Percentiles rank a stretch among this genome's conserved stretches.
phyloP scores from a whole-genome alignment of 2,113 vertebrate genomes.

The Trematomus loennbergii region DNA sequence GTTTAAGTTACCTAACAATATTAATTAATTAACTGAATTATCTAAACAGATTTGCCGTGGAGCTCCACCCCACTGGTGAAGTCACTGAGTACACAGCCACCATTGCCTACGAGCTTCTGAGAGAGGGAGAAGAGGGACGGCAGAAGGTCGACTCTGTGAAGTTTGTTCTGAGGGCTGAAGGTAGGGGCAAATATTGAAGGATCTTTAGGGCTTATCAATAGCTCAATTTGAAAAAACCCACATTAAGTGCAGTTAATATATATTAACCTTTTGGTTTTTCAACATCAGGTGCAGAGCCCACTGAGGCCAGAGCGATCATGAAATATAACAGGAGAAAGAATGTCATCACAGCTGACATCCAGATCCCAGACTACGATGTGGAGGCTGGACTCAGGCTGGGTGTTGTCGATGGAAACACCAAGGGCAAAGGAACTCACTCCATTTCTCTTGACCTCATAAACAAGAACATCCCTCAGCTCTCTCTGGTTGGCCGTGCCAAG shows the following conservation, averaged over 20 bases:
- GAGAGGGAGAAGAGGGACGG: slow-evolving; percentile 71
- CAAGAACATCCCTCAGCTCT: slow-evolving; percentile 87
- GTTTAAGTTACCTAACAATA: background rate
- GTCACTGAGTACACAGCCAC: slow-evolving; percentile 90
- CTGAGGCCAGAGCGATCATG: slow-evolving; percentile 83
- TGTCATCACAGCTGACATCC: slow-evolving; percentile 85
- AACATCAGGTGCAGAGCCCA: slow-evolving; percentile 81
- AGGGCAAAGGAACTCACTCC: slow-evolving; percentile 81
- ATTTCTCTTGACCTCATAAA: slow-evolving; percentile 89
- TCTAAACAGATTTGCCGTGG: slow-evolving; percentile 85
- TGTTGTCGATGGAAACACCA: slow-evolving; percentile 79
- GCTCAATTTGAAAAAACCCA: background rate
- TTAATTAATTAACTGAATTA: slow-evolving; percentile 4
- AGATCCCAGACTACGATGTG: slow-evolving; percentile 87
- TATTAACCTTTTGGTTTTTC: background rate
- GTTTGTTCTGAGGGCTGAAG: slow-evolving; percentile 87
- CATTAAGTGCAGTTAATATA: background rate
- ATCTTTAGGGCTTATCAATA: background rate
- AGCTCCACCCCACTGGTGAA: slow-evolving; percentile 87
- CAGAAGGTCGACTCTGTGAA: slow-evolving; percentile 86
- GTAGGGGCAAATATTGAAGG: slow-evolving; percentile 74
- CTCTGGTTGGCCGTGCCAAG: slow-evolving; percentile 88
- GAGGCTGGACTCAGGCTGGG: slow-evolving; percentile 88
- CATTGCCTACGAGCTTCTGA: slow-evolving; percentile 82
- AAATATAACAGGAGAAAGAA: slow-evolving; percentile 88